These are phyloP conservation scores for Styela plicata DNA, from an alignment of 23 tunicate genomes.

Conservation along the genomic window DNA sequence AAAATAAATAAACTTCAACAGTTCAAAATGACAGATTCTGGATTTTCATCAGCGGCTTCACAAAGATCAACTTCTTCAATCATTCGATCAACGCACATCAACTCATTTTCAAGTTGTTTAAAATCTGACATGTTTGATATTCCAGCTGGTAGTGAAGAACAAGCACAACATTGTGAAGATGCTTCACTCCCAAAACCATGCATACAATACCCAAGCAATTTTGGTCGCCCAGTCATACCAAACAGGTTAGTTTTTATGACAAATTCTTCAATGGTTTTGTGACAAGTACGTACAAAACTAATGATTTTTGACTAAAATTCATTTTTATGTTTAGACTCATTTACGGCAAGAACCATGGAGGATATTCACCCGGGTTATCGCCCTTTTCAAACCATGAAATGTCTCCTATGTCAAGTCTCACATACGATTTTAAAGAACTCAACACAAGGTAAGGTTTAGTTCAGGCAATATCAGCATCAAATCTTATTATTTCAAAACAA, in stretches of 20 bases:
- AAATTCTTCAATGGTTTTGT: not conserved
- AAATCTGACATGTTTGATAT: not conserved
- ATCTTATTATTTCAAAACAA: not conserved
- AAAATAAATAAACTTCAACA: not conserved
- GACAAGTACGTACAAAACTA: not conserved
- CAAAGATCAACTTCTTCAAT: slow-evolving; percentile 67
- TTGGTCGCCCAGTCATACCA: slow-evolving; percentile 49
- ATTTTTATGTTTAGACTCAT: slow-evolving; percentile 33
- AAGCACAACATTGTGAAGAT: not conserved
- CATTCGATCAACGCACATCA: slow-evolving; percentile 39
- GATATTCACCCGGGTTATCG: slow-evolving; percentile 79
- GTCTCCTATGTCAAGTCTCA: slow-evolving; percentile 89
- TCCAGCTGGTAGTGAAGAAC: not conserved
- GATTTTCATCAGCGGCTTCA: slow-evolving; percentile 89
- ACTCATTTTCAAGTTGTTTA: slow-evolving; percentile 29
- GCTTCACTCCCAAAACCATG: slow-evolving; percentile 21
- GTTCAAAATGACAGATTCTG: slow-evolving; percentile 77
- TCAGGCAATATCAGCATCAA: not conserved
- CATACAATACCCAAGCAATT: slow-evolving; percentile 4
- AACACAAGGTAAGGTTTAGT: slow-evolving; percentile 61
- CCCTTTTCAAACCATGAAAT: slow-evolving; percentile 71
- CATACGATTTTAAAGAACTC: slow-evolving; percentile 78
- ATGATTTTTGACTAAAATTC: not conserved
- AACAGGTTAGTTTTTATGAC: slow-evolving; percentile 33
- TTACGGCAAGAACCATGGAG: slow-evolving; percentile 63